Evolutionary conservation across 1,140 invertebrate genomes (phyloP).

Genomic region (Chionoecetes opilio): DNA sequence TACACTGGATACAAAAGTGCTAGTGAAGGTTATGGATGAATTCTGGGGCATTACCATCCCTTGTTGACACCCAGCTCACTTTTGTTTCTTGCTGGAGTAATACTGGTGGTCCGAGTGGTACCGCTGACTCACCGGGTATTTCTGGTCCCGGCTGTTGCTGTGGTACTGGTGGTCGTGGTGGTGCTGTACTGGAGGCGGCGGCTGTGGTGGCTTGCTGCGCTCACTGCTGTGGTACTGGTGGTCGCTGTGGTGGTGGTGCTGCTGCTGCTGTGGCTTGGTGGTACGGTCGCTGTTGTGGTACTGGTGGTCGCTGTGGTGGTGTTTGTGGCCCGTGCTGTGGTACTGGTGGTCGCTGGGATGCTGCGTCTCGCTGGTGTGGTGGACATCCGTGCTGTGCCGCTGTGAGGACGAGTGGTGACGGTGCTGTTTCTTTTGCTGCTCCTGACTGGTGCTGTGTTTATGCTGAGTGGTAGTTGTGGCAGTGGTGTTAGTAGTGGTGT

Average conservation of each 20-base stretch:
- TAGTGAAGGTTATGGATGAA: too few species aligned
- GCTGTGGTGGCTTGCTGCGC: conserved; percentile 38
- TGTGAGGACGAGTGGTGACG: conserved; percentile 39
- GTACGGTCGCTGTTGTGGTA: conserved; percentile 50
- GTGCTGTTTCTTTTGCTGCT: neutral
- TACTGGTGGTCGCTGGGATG: conserved; percentile 64
- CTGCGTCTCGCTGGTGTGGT: conserved; percentile 44
- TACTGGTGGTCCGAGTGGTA: conserved; percentile 75
- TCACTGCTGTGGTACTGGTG: conserved; percentile 58
- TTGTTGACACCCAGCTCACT: conserved; percentile 42
- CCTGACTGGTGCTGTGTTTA: neutral
- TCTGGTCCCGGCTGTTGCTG: conserved; percentile 60
- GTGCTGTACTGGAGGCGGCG: conserved; percentile 16
- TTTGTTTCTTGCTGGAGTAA: conserved; percentile 72
- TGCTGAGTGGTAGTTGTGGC: neutral
- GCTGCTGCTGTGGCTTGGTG: neutral
- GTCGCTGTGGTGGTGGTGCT: conserved; percentile 47
- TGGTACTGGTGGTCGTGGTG: conserved; percentile 74
- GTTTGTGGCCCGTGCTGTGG: conserved; percentile 60
- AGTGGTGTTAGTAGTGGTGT: neutral
- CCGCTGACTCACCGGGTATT: conserved; percentile 54
- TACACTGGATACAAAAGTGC: neutral
- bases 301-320: conserved; percentile 61
- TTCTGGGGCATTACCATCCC: too few species aligned
- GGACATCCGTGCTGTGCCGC: conserved; percentile 44